Percentiles rank a stretch among this genome's conserved stretches.
phyloP scores from a whole-genome alignment of 2,888 invertebrate genomes.

The Tanypteryx hageni region DNA sequence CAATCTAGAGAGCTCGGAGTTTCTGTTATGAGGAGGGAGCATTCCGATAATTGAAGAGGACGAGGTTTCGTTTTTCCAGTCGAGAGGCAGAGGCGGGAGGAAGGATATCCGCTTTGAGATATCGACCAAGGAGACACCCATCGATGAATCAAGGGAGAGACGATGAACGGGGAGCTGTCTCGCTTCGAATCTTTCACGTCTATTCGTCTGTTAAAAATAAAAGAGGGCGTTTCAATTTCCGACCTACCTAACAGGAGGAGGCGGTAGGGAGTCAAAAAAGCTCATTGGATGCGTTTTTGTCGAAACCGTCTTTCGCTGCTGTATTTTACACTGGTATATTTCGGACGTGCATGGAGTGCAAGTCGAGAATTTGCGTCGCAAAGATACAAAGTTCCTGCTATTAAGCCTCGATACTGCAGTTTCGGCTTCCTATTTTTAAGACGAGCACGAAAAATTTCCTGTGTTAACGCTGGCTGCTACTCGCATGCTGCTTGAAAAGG shows the following conservation, averaged over 20 bases:
- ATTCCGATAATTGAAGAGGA: constrained; percentile 38
- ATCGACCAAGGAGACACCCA: constrained; percentile 38
- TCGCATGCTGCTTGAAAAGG: too few relatives aligned
- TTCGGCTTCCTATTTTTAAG: too few relatives aligned
- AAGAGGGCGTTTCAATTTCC: not conserved
- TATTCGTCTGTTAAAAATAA: not conserved
- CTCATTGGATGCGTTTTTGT: not conserved
- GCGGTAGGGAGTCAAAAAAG: not conserved
- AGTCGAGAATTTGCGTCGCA: too few relatives aligned
- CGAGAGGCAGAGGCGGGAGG: not conserved
- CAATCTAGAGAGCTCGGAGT: not conserved
- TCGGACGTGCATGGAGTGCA: too few relatives aligned
- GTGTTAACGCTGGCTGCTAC: too few relatives aligned
- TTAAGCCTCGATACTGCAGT: too few relatives aligned
- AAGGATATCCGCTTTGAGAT: constrained; percentile 7
- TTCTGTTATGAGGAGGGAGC: constrained; percentile 9
- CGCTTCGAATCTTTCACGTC: not conserved
- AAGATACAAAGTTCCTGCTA: too few relatives aligned
- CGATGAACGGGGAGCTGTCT: not conserved
- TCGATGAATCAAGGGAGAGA: constrained; percentile 30
- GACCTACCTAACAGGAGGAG: not conserved
- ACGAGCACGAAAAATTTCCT: too few relatives aligned
- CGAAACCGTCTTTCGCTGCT: too few relatives aligned
- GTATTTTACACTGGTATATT: too few relatives aligned
- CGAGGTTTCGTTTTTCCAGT: not conserved